phyloP scores from a whole-genome alignment of 2,888 invertebrate genomes.

The Lycophotia porphyrea region DNA sequence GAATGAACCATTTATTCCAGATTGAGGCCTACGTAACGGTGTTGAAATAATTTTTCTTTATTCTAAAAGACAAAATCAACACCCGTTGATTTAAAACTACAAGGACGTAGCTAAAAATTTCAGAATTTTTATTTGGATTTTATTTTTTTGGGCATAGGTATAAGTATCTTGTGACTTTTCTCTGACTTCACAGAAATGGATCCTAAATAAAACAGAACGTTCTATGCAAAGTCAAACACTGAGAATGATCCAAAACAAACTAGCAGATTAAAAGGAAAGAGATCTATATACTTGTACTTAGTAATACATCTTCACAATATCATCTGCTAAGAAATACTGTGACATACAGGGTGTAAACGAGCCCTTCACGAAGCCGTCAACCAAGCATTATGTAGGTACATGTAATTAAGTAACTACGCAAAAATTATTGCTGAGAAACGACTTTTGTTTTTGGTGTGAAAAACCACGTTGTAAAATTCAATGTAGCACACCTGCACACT shows the following conservation, averaged over 20 bases:
- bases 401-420: no score
- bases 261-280: neutral
- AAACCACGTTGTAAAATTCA: no score
- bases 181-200: slow-evolving; percentile 5
- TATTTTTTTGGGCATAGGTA: slow-evolving; percentile 1
- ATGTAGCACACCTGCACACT: no score
- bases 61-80: slow-evolving; percentile 15
- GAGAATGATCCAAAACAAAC: neutral
- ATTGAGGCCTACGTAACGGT: neutral
- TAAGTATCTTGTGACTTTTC: neutral
- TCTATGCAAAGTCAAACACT: neutral
- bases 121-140: slow-evolving; percentile 1
- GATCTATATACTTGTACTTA: no score
- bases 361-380: no score
- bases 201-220: neutral
- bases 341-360: no score
- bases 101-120: neutral
- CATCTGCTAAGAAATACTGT: no score
- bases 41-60: slow-evolving; percentile 15
- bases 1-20: slow-evolving; percentile 5
- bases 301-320: no score
- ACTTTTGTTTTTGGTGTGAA: no score
- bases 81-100: slow-evolving; percentile 19
- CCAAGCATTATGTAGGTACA: no score
- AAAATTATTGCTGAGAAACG: no score